Conservation (phyloP, 2,113 vertebrate species). For the Austrofundulus limnaeus region DNA sequence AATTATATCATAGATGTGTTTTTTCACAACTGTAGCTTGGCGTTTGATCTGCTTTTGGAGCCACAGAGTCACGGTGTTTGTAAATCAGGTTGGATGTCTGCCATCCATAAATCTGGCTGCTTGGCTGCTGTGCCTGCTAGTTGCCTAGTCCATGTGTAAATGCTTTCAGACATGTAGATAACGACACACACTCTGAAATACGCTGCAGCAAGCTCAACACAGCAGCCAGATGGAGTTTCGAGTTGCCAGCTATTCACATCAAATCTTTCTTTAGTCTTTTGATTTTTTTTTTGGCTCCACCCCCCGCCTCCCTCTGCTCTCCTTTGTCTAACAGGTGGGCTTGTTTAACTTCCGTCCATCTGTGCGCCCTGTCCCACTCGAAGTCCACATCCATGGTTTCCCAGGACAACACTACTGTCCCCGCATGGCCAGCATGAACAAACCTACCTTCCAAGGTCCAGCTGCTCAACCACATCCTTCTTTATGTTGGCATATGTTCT, state of each 20-base stretch:
- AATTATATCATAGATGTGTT: background rate
- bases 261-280: conserved; percentile 31
- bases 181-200: conserved; percentile 9
- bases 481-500: background rate
- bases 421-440: conserved; percentile 99
- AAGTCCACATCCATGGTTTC: conserved; percentile 97
- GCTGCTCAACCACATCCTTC: background rate
- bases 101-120: conserved; percentile 61
- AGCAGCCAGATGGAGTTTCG: conserved; percentile 70
- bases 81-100: conserved; percentile 37
- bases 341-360: conserved; percentile 98
- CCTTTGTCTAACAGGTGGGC: conserved; percentile 83
- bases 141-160: conserved; percentile 59
- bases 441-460: conserved; percentile 91
- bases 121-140: conserved; percentile 31
- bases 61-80: conserved; percentile 21
- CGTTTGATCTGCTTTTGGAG: conserved; percentile 16
- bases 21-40: background rate
- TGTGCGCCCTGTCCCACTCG: conserved; percentile 95
- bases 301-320: background rate
- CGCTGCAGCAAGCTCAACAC: conserved; percentile 37
- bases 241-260: conserved; percentile 69
- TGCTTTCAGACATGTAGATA: conserved; percentile 49
- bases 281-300: background rate
- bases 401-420: conserved; percentile 98